phyloP scores from a whole-genome alignment of 2,888 invertebrate species.

The Diachrysia chrysitis region DNA sequence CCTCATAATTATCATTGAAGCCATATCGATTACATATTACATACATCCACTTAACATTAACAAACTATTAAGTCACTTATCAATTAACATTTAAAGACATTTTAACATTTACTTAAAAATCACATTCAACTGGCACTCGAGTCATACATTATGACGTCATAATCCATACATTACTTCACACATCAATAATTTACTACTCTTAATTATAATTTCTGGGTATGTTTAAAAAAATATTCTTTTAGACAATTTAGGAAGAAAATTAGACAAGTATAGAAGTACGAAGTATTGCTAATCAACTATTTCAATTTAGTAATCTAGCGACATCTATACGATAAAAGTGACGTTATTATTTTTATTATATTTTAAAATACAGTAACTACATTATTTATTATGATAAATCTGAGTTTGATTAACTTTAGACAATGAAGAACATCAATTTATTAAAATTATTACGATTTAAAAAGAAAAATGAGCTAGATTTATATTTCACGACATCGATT shows the following conservation, averaged over 20 bases:
- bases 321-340: slow-evolving; percentile 38
- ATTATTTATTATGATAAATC: slow-evolving; percentile 13
- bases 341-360: slow-evolving; percentile 25
- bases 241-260: slow-evolving; percentile 14
- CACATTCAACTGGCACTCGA: slow-evolving; percentile 86
- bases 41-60: slow-evolving; percentile 78
- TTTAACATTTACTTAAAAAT: slow-evolving; percentile 78
- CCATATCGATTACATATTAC: slow-evolving; percentile 80
- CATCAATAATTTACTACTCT: slow-evolving; percentile 32
- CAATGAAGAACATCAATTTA: slow-evolving; percentile 24
- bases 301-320: slow-evolving; percentile 38
- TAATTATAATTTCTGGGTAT: slow-evolving; percentile 24
- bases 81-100: slow-evolving; percentile 71
- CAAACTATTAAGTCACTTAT: slow-evolving; percentile 75
- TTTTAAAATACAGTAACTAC: slow-evolving; percentile 24
- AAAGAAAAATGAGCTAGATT: slow-evolving; percentile 23
- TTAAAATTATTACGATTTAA: not conserved
- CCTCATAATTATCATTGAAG: slow-evolving; percentile 79
- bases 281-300: slow-evolving; percentile 15
- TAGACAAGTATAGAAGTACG: slow-evolving; percentile 5
- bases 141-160: slow-evolving; percentile 66
- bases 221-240: slow-evolving; percentile 50
- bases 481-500: slow-evolving; percentile 64
- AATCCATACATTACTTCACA: slow-evolving; percentile 54
- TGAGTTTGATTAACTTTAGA: slow-evolving; percentile 25